Percentiles rank a stretch among this genome's conserved stretches.
phyloP scores from a whole-genome alignment of 2,113 vertebrate genomes.

The Girardinichthys multiradiatus region DNA sequence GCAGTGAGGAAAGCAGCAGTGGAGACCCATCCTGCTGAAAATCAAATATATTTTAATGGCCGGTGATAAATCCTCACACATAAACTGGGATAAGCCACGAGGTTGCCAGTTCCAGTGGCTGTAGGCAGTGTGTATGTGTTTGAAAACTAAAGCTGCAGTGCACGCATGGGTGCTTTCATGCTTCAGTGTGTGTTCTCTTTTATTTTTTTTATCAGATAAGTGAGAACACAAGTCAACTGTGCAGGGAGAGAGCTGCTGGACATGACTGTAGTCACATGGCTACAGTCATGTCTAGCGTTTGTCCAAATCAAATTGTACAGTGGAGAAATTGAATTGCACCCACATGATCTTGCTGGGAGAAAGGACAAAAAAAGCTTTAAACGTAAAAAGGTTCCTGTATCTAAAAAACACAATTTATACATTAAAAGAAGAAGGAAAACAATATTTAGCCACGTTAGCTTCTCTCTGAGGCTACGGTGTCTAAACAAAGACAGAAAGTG shows the following conservation, averaged over 20 bases:
- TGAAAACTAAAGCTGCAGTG: background rate
- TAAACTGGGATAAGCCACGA: slow-evolving; percentile 47
- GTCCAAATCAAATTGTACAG: slow-evolving; percentile 69
- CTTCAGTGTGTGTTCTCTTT: slow-evolving; percentile 8
- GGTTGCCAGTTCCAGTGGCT: slow-evolving; percentile 43
- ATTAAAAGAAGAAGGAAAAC: background rate
- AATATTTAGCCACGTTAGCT: no score
- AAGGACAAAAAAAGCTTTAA: slow-evolving; percentile 34
- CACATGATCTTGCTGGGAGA: slow-evolving; percentile 45
- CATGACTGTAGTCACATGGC: slow-evolving; percentile 58
- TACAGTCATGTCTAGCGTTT: slow-evolving; percentile 61
- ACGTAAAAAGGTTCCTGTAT: slow-evolving; percentile 8
- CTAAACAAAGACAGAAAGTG: background rate
- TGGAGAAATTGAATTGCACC: slow-evolving; percentile 61
- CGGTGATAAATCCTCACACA: slow-evolving; percentile 71
- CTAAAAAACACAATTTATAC: background rate
- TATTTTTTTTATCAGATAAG: slow-evolving; percentile 43
- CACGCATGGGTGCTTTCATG: slow-evolving; percentile 9
- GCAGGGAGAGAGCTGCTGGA: slow-evolving; percentile 47
- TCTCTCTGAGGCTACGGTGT: background rate
- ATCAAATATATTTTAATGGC: slow-evolving; percentile 79
- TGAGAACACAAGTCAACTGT: slow-evolving; percentile 46
- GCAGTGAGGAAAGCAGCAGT: slow-evolving; percentile 49
- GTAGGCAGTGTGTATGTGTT: background rate
- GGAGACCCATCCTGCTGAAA: slow-evolving; percentile 61